These are phyloP conservation scores for Martes flavigula DNA, from an alignment of 2,797 vertebrate genomes.

Conservation along the genomic window DNA sequence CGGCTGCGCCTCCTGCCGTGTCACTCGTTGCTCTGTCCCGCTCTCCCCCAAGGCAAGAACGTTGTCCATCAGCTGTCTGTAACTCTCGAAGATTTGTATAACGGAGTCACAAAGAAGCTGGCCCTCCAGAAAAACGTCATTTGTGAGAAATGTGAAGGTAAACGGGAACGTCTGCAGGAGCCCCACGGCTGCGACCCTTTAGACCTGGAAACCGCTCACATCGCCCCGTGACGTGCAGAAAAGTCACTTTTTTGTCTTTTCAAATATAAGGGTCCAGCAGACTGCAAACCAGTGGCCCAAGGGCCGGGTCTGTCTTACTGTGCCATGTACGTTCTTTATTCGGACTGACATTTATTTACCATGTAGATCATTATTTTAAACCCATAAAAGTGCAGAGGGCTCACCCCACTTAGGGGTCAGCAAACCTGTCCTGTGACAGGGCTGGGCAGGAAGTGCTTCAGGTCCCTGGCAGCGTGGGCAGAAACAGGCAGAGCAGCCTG, in stretches of 20 bases:
- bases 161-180: not conserved
- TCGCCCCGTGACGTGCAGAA: not conserved
- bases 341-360: not conserved
- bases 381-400: not conserved
- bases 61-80: constrained; percentile 94
- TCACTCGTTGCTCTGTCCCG: not conserved
- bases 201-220: not conserved
- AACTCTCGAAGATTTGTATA: constrained; percentile 95
- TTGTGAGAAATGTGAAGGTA: constrained; percentile 97
- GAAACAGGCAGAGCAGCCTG: no score
- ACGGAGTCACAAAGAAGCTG: constrained; percentile 93
- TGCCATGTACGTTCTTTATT: not conserved
- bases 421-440: not conserved
- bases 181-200: not conserved
- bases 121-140: constrained; percentile 96
- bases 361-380: not conserved
- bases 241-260: not conserved
- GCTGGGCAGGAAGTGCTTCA: not conserved
- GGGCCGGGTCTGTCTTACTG: not conserved
- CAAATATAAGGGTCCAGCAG: not conserved
- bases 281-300: not conserved
- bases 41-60: constrained; percentile 90
- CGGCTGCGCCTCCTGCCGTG: fast-evolving
- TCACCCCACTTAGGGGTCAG: not conserved
- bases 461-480: not conserved